Evolutionary conservation across 1,140 invertebrate genomes (phyloP).

Genomic region (Hylyphantes graminicola): DNA sequence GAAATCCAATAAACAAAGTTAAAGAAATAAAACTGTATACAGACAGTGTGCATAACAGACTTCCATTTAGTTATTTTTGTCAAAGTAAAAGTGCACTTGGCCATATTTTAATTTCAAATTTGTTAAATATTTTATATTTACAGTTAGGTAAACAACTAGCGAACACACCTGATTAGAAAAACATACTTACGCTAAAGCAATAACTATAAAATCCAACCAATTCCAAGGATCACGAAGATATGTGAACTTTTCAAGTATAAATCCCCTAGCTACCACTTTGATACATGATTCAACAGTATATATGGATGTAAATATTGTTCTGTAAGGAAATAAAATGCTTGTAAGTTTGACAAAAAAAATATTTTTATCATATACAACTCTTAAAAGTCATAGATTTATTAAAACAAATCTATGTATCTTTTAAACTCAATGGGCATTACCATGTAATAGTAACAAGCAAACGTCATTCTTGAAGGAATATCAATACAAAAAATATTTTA

Average conservation of each 20-base stretch:
- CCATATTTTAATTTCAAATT: too few species aligned
- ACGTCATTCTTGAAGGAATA: too few species aligned
- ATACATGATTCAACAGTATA: slow-evolving; percentile 99
- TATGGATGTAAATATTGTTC: slow-evolving; percentile 99
- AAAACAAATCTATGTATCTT: background rate
- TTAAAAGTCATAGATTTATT: background rate
- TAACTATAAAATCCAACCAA: slow-evolving; percentile 99
- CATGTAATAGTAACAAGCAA: background rate
- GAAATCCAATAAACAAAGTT: too few species aligned
- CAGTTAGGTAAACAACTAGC: background rate
- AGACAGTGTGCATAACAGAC: too few species aligned
- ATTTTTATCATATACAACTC: background rate
- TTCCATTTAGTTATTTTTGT: too few species aligned
- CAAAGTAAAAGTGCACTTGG: too few species aligned
- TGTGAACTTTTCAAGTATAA: slow-evolving; percentile 98
- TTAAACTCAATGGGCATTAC: too few species aligned
- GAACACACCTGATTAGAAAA: background rate
- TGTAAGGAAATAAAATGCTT: slow-evolving; percentile 71
- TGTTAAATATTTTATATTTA: too few species aligned
- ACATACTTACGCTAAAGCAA: slow-evolving; percentile 86
- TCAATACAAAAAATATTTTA: too few species aligned
- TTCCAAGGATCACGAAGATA: slow-evolving; percentile 99
- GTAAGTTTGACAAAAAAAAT: background rate
- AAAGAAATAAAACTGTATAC: too few species aligned
- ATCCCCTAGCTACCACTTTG: slow-evolving; percentile 98